Conservation (phyloP, 2,888 invertebrate species). For the Cabera pusaria region DNA sequence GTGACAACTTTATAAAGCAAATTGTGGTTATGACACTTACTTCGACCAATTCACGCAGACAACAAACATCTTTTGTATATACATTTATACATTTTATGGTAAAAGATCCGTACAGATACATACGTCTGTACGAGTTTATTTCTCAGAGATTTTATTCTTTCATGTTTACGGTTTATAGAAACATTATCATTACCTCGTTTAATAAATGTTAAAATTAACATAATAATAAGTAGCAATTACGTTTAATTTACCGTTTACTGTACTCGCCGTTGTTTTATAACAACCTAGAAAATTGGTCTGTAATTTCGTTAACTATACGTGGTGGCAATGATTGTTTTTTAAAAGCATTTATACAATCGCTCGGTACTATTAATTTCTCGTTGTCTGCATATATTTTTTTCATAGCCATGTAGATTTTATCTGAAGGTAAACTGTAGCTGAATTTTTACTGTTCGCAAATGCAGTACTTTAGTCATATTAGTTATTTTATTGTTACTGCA, state of each 20-base stretch:
- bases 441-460: too few species aligned
- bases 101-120: not conserved
- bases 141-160: not conserved
- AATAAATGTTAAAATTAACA: slow-evolving; percentile 10
- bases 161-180: slow-evolving; percentile 4
- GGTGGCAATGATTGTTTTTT: slow-evolving; percentile 1
- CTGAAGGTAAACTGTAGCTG: too few species aligned
- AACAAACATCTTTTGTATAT: slow-evolving; percentile 19
- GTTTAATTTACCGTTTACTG: slow-evolving; percentile 24
- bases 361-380: too few species aligned
- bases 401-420: too few species aligned
- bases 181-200: slow-evolving; percentile 2
- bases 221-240: slow-evolving; percentile 18
- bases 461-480: too few species aligned
- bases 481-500: too few species aligned
- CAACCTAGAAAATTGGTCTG: slow-evolving; percentile 39
- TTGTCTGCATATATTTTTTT: too few species aligned
- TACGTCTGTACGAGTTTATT: too few species aligned
- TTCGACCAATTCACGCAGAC: slow-evolving; percentile 18
- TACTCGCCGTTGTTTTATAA: slow-evolving; percentile 33
- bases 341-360: too few species aligned
- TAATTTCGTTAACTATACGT: slow-evolving; percentile 35
- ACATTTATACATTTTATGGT: slow-evolving; percentile 6
- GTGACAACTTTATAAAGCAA: slow-evolving; percentile 30
- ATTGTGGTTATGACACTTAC: slow-evolving; percentile 21